Evolutionary conservation across 1,140 invertebrate genomes (phyloP), one percentile per base, ranked within the genome.

Genomic region (Andricus grossulariae): DNA sequence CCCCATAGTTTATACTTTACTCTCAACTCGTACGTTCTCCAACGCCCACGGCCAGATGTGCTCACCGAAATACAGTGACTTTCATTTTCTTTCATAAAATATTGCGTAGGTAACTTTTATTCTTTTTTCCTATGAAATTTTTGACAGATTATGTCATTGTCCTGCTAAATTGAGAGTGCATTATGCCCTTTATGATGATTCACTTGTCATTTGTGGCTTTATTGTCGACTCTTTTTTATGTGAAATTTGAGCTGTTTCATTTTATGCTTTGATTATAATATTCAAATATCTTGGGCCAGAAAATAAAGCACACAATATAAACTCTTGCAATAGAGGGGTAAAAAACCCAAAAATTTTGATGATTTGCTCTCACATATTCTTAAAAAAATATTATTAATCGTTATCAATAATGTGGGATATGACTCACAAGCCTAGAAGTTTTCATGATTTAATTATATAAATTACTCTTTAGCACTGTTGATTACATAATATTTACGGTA

Each of bases 1-100:
- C 87, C 87, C 85, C 79, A 87, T 87, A 88, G 85, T 86, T 86
- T 85, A 87, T 88, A 86, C 83, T 87, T 86, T 84, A 82, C 83
- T 83, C 84, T 88, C 83, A 83, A 85, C 84, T 85, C 82, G 84
- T 77, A 84, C 81, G 85, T 86, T 85, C 82, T 82, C 79, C 83
- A 81, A 78, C 79, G 78, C 74, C 77, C 82, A 82, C 54, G 76
- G 80, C 85, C 87, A 88, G 87, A 88, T 88, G 87, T 86, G 85
- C 84, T 81, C 81, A 85, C 80, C 80, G 83, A 87, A 85, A 86
- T 83, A 81, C 83, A 85, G 84, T 50, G 87, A 74, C 74, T 75
- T 83, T 83, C 86, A 87, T 85, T 72, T 25, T 12, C 18, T 8
- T 11, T 50, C 32, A 19, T 16, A 19, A 15, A 54, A 16, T 12